A percentile compares a stretch with the other conserved stretches of the same genome.
These are phyloP conservation scores for Steinernema carpocapsae DNA, from an alignment of 2,888 invertebrate species.

Conservation along the genomic window DNA sequence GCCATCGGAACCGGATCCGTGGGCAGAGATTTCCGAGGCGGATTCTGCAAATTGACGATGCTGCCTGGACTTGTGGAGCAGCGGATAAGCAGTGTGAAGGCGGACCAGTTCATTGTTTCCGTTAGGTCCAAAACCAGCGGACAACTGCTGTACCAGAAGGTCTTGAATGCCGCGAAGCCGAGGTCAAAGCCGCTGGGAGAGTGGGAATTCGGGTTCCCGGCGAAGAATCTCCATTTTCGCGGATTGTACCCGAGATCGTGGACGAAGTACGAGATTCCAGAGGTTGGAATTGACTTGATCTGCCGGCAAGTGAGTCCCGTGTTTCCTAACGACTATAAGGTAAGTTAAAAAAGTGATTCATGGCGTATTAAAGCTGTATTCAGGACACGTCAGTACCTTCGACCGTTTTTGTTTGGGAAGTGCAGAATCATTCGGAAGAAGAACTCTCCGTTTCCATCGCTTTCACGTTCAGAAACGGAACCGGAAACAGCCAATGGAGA, in stretches of 20 bases:
- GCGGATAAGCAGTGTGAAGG: slow-evolving; percentile 72
- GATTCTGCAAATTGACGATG: slow-evolving; percentile 87
- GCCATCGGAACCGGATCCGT: slow-evolving; percentile 79
- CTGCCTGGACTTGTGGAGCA: slow-evolving; percentile 87
- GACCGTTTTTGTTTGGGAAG: slow-evolving; percentile 84
- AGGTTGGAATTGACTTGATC: slow-evolving; percentile 79
- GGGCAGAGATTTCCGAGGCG: slow-evolving; percentile 83
- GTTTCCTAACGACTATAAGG: slow-evolving; percentile 88
- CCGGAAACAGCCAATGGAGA: slow-evolving; percentile 72
- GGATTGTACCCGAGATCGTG: slow-evolving; percentile 88
- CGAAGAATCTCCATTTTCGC: slow-evolving; percentile 67
- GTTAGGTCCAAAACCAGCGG: slow-evolving; percentile 71
- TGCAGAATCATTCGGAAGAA: slow-evolving; percentile 75
- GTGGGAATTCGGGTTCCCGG: slow-evolving; percentile 38
- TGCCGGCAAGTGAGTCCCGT: slow-evolving; percentile 90
- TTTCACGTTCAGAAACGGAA: slow-evolving; percentile 88
- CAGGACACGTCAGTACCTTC: slow-evolving; percentile 86
- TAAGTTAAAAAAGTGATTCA: neutral
- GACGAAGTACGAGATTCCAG: slow-evolving; percentile 84
- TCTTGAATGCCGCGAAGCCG: slow-evolving; percentile 58
- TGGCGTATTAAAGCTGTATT: neutral
- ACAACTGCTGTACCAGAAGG: slow-evolving; percentile 50
- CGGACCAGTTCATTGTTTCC: slow-evolving; percentile 82
- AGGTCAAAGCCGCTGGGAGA: neutral
- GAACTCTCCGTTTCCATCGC: slow-evolving; percentile 79